Conservation (phyloP, 2,888 invertebrate genomes). For the Polymixis flavicincta region DNA sequence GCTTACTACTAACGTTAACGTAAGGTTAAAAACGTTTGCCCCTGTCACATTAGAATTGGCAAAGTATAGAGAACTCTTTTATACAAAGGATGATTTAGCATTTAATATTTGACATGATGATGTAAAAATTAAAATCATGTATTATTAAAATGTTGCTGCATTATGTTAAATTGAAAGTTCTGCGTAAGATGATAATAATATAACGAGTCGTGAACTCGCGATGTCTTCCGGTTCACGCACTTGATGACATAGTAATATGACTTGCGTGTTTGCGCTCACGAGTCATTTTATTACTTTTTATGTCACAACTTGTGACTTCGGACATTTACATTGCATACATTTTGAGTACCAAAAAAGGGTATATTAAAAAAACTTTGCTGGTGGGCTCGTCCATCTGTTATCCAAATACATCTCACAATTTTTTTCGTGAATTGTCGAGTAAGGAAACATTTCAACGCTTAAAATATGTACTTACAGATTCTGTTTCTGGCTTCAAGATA, state of each 20-base stretch:
- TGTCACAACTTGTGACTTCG: conserved; percentile 8
- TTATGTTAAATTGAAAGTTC: conserved; percentile 41
- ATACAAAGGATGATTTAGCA: conserved; percentile 23
- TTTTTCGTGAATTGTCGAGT: conserved; percentile 7
- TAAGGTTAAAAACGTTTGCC: conserved; percentile 31
- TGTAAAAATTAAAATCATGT: conserved; percentile 32
- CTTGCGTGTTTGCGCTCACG: conserved; percentile 48
- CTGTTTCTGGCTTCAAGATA: conserved; percentile 96
- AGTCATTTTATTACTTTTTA: conserved; percentile 36
- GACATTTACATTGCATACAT: conserved; percentile 19
- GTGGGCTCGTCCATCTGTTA: conserved; percentile 10
- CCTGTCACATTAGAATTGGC: conserved; percentile 30
- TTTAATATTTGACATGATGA: conserved; percentile 28
- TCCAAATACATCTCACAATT: not conserved
- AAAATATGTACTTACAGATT: conserved; percentile 93
- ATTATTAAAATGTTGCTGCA: conserved; percentile 34
- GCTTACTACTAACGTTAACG: conserved; percentile 19
- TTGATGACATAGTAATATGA: conserved; percentile 53
- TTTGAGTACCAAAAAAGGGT: conserved; percentile 8
- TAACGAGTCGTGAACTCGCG: conserved; percentile 35
- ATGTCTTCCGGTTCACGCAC: conserved; percentile 56
- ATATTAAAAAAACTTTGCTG: conserved; percentile 3
- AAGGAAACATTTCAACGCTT: conserved; percentile 14
- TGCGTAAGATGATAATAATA: conserved; percentile 27
- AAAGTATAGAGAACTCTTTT: conserved; percentile 4